Base-by-base conservation (phyloP, 92 coral and sea anemone genomes). In the Actinernus sp. region DNA sequence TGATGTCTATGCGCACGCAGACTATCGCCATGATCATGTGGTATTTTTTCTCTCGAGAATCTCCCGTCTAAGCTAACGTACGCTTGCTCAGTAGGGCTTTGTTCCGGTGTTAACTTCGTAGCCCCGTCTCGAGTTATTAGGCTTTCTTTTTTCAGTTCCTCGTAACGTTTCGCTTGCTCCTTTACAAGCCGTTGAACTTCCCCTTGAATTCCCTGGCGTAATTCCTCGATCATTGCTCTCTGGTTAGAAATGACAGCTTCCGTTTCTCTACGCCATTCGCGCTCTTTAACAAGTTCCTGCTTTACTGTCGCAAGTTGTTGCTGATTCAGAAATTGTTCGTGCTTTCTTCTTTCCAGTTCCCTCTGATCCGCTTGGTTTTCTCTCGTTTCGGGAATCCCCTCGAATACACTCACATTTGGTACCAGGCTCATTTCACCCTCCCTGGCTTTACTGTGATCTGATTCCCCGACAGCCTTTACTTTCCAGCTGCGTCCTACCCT, bases 161-260 rank as follows among this genome's bases (percentile, higher is more conserved):
- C 87, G 21, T 87, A 83, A 49, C 94, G 81, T 52, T 61, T 84
- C 51, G 75, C 73, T 51, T 82, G 93, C 47, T 91, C 95, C 9
- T 83, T 82, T 39, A 94, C 76, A 8, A 92, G 71, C 17, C 77
- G 70, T 10, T 84, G 63, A 3, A 87, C 88, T 45, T 94, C 97
- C 2, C 63, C 73, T 61, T 74, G 88, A 27, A 94, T 71, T 26
- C 79, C 91, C 29, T 84, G 63, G 10, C 95, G 71, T 13, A 94
- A 83, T 30, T 94, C 88, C 3, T 91, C 92, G 1, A 94, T 87
- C 63, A 73, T 84, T 34, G 58, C 70, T 41, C 82, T 65, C 47
- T 94, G 98, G 28, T 43, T 79, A 0, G 65, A 39, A 17, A 94
- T 82, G 33, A 84, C 67, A 14, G 16, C 31, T 37, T 94, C 95